Conservation (phyloP, 1,140 invertebrate genomes). For the Tribolium madens region DNA sequence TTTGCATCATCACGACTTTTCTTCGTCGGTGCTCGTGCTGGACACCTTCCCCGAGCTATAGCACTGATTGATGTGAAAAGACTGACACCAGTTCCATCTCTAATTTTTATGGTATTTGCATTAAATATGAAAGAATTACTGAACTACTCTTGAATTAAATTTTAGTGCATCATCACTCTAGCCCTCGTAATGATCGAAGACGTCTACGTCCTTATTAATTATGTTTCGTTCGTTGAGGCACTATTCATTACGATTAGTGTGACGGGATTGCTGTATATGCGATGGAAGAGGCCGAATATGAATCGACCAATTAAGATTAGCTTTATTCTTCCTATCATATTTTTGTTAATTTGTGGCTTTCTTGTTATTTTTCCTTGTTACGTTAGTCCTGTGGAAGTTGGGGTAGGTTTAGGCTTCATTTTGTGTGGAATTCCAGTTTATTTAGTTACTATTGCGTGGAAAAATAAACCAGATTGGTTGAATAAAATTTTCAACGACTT, state of each 20-base stretch:
- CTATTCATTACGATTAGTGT: slow-evolving; percentile 93
- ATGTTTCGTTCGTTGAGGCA: slow-evolving; percentile 93
- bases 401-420: slow-evolving; percentile 86
- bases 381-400: slow-evolving; percentile 82
- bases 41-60: slow-evolving; percentile 89
- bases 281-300: slow-evolving; percentile 81
- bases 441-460: slow-evolving; percentile 87
- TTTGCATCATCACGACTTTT: slow-evolving; percentile 89
- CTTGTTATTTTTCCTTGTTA: slow-evolving; percentile 86
- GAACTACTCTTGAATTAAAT: slow-evolving; percentile 5
- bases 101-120: slow-evolving; percentile 88
- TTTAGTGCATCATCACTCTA: slow-evolving; percentile 82
- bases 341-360: slow-evolving; percentile 86
- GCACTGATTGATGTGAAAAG: slow-evolving; percentile 88
- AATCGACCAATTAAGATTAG: slow-evolving; percentile 85
- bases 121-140: neutral
- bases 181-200: slow-evolving; percentile 85
- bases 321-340: slow-evolving; percentile 84
- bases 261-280: slow-evolving; percentile 86
- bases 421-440: slow-evolving; percentile 93
- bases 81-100: slow-evolving; percentile 90
- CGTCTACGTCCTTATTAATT: slow-evolving; percentile 93
- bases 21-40: slow-evolving; percentile 92
- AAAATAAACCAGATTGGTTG: slow-evolving; percentile 80
- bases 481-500: slow-evolving; percentile 71